phyloP scores from a whole-genome alignment of 2,888 invertebrate genomes.

The Helleia helle region DNA sequence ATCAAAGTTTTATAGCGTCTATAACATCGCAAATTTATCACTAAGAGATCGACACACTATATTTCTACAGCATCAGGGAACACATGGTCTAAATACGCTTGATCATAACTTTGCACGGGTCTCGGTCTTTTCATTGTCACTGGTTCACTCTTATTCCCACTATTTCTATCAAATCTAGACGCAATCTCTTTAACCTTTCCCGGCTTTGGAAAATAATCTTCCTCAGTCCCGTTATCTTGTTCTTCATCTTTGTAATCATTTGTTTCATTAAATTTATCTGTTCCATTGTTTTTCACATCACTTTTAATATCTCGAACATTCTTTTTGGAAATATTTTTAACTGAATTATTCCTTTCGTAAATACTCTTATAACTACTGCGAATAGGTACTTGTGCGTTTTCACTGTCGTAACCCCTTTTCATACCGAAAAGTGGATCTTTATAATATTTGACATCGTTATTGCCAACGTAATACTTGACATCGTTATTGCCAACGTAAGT shows the following conservation, averaged over 20 bases:
- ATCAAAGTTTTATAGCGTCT: background rate
- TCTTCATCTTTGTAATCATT: slow-evolving; percentile 25
- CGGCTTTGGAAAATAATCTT: slow-evolving; percentile 44
- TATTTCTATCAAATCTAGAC: slow-evolving; percentile 53
- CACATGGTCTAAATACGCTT: slow-evolving; percentile 76
- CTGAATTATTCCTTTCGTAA: slow-evolving; percentile 44
- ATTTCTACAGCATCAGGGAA: slow-evolving; percentile 73
- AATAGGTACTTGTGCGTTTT: slow-evolving; percentile 31
- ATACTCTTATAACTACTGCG: slow-evolving; percentile 32
- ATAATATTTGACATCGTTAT: slow-evolving; percentile 58
- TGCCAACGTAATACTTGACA: slow-evolving; percentile 53
- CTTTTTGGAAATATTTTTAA: slow-evolving; percentile 29
- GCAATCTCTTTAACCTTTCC: slow-evolving; percentile 65
- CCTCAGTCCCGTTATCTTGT: slow-evolving; percentile 21
- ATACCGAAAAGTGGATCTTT: slow-evolving; percentile 53
- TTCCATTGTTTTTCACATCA: slow-evolving; percentile 36
- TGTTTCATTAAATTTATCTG: slow-evolving; percentile 31
- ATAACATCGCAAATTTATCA: slow-evolving; percentile 18
- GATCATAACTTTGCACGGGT: slow-evolving; percentile 73
- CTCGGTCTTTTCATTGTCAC: slow-evolving; percentile 67
- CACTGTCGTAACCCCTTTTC: slow-evolving; percentile 27
- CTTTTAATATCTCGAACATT: slow-evolving; percentile 30
- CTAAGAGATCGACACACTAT: slow-evolving; percentile 30
- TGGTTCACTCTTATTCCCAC: slow-evolving; percentile 32
- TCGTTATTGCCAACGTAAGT: slow-evolving; percentile 53